phyloP scores from a whole-genome alignment of 2,888 invertebrate species.

The Luperina nickerlii region DNA sequence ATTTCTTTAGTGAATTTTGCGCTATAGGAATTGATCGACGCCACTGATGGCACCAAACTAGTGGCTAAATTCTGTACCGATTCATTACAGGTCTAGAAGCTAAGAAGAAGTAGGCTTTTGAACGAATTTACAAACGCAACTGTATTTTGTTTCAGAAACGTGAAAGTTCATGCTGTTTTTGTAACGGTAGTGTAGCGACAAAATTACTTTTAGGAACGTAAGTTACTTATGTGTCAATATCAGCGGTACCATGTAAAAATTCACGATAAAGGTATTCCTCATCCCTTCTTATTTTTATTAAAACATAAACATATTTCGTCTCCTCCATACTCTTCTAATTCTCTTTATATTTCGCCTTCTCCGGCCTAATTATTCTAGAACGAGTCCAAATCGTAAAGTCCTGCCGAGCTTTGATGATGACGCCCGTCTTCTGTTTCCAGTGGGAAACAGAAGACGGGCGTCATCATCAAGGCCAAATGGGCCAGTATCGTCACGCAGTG shows the following conservation, averaged over 20 bases:
- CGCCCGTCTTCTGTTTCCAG: neutral
- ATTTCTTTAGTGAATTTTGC: too few relatives aligned
- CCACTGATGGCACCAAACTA: neutral
- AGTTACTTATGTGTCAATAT: neutral
- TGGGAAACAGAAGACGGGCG: too few relatives aligned
- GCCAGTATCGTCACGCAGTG: too few relatives aligned
- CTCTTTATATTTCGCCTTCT: neutral
- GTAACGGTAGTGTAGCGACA: neutral
- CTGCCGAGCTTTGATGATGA: too few relatives aligned
- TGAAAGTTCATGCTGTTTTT: neutral
- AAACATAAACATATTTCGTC: neutral
- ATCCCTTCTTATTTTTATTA: neutral
- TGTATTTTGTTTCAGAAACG: neutral
- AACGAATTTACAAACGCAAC: neutral
- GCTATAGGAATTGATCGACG: neutral
- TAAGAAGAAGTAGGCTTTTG: neutral
- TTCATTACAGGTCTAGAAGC: neutral
- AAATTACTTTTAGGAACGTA: too few relatives aligned
- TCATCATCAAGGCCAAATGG: too few relatives aligned
- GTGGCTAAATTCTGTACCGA: neutral
- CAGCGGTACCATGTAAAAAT: neutral
- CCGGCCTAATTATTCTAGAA: neutral
- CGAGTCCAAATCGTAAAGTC: neutral
- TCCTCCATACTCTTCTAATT: neutral
- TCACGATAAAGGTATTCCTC: neutral